Percentiles rank a stretch among this genome's conserved stretches.
These are phyloP conservation scores for Cuculus canorus DNA, from an alignment of 2,797 vertebrate genomes.

Conservation along the genomic window DNA sequence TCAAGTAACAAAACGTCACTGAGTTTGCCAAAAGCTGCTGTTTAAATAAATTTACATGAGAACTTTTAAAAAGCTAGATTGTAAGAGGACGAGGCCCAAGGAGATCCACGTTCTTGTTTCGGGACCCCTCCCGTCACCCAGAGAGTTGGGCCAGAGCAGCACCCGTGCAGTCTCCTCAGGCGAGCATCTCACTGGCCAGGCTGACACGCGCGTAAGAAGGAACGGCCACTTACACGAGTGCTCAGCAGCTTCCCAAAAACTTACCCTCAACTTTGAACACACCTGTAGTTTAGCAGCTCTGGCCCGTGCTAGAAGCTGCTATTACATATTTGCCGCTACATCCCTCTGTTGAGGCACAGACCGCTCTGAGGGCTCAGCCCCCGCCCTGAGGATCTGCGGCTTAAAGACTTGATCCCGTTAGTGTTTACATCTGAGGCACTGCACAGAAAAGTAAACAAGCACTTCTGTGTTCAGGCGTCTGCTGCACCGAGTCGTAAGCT, in stretches of 20 bases:
- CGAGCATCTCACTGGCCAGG: background rate
- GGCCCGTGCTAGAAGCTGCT: background rate
- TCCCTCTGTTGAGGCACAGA: background rate
- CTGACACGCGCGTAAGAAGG: background rate
- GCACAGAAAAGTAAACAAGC: slow-evolving; percentile 2
- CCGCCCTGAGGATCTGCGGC: background rate
- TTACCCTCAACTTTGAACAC: background rate
- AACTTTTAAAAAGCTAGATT: background rate
- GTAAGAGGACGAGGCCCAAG: background rate
- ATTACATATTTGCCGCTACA: background rate
- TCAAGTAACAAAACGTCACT: background rate
- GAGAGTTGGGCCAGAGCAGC: background rate
- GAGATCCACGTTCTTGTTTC: background rate
- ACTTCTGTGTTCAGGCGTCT: background rate
- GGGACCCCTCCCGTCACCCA: background rate
- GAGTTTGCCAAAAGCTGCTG: slow-evolving; percentile 14
- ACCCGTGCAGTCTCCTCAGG: background rate
- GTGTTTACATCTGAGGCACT: background rate
- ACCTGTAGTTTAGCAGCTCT: background rate
- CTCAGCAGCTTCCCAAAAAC: background rate
- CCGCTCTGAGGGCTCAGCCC: background rate
- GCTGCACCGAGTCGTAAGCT: background rate
- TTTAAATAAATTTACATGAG: background rate
- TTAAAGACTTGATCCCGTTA: slow-evolving; percentile 10
- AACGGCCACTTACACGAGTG: background rate